These are phyloP conservation scores for Avahi laniger DNA, from an alignment of 2,797 vertebrate species.

Conservation along the genomic window DNA sequence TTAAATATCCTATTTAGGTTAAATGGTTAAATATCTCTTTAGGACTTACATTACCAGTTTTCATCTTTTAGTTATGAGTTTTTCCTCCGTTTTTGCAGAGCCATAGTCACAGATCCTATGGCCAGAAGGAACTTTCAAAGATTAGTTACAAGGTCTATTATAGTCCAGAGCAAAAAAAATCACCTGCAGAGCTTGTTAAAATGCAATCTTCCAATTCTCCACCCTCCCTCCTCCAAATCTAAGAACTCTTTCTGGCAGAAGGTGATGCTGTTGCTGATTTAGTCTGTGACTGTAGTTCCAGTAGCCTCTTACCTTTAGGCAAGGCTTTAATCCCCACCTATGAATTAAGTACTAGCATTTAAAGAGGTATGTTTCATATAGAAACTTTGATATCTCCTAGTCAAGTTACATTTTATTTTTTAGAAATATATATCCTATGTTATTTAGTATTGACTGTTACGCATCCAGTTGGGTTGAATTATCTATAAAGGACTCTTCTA, in stretches of 20 bases:
- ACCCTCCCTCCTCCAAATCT: not conserved
- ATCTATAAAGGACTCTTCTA: not conserved
- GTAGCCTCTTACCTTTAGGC: not conserved
- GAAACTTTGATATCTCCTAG: not conserved
- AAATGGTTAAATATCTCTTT: not conserved
- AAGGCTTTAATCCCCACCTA: not conserved
- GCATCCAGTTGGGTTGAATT: not conserved
- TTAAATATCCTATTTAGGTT: not conserved
- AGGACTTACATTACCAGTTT: not conserved
- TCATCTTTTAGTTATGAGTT: not conserved
- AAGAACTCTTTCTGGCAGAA: not conserved
- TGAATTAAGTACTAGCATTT: not conserved
- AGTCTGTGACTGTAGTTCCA: not conserved
- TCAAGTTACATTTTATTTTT: slow-evolving; percentile 21
- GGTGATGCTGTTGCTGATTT: not conserved
- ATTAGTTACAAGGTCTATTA: not conserved
- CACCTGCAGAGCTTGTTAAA: not conserved
- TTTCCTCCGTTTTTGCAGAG: not conserved
- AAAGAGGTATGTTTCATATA: not conserved
- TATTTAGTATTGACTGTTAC: not conserved
- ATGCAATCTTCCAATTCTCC: not conserved
- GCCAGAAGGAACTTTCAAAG: not conserved
- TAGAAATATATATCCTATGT: not conserved
- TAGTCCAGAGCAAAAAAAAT: not conserved
- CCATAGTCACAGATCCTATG: not conserved